Percentiles rank a stretch among this genome's conserved stretches.
These are phyloP conservation scores for Taurulus bubalis DNA, from an alignment of 2,113 vertebrate genomes.

Conservation along the genomic window DNA sequence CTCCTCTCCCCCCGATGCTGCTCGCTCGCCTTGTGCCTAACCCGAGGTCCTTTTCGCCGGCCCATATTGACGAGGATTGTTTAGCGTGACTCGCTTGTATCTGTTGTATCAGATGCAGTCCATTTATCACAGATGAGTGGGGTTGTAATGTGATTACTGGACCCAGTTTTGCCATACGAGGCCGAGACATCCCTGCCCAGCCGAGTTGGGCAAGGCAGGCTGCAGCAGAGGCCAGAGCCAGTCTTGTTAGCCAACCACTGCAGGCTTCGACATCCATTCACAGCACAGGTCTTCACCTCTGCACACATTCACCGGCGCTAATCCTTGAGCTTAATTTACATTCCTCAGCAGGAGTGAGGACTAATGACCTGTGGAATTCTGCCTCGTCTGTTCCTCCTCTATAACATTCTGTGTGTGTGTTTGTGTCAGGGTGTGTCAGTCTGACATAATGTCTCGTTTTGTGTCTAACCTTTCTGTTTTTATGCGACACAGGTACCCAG, in stretches of 20 bases:
- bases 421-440: background rate
- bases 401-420: background rate
- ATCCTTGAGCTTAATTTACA: constrained; percentile 61
- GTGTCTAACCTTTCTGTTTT: constrained; percentile 29
- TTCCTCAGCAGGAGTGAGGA: constrained; percentile 51
- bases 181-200: constrained; percentile 41
- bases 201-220: constrained; percentile 30
- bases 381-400: constrained; percentile 7
- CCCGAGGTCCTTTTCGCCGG: background rate
- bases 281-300: constrained; percentile 52
- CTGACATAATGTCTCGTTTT: constrained; percentile 1
- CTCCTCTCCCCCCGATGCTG: constrained; percentile 1
- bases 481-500: constrained; percentile 87
- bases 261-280: constrained; percentile 38
- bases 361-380: constrained; percentile 60
- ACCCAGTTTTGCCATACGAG: constrained; percentile 54
- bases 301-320: constrained; percentile 46
- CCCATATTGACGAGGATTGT: constrained; percentile 8
- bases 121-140: constrained; percentile 40
- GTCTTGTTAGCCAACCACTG: constrained; percentile 27
- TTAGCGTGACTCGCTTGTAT: constrained; percentile 38
- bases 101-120: constrained; percentile 28
- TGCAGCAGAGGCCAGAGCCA: constrained; percentile 36
- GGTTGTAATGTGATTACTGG: constrained; percentile 50
- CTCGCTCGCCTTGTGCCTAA: background rate